phyloP scores from a whole-genome alignment of 2,888 invertebrate species.

The Kryphioiulus occultus region DNA sequence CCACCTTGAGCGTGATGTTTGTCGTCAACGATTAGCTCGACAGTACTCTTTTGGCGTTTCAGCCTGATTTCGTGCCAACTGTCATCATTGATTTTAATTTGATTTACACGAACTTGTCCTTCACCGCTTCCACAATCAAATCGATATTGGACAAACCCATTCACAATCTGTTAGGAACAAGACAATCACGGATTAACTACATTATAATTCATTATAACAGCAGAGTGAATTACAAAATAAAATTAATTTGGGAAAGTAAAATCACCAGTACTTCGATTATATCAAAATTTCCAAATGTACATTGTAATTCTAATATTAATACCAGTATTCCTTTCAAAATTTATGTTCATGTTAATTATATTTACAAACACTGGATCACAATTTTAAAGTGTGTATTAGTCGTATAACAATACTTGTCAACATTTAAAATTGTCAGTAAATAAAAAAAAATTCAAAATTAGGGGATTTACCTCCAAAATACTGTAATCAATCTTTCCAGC shows the following conservation, averaged over 20 bases:
- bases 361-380: neutral
- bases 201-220: too few relatives aligned
- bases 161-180: conserved; percentile 68
- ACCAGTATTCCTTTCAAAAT: too few relatives aligned
- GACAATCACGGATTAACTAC: neutral
- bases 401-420: too few relatives aligned
- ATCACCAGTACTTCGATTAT: too few relatives aligned
- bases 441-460: neutral
- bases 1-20: conserved; percentile 71
- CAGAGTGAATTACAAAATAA: too few relatives aligned
- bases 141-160: conserved; percentile 86
- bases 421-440: neutral
- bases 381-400: neutral
- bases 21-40: conserved; percentile 80
- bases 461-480: conserved; percentile 74
- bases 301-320: too few relatives aligned
- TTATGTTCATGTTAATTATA: too few relatives aligned
- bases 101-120: conserved; percentile 79
- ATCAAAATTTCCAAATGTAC: too few relatives aligned
- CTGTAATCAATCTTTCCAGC: conserved; percentile 89
- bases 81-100: conserved; percentile 81
- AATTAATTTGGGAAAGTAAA: too few relatives aligned
- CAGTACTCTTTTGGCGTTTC: conserved; percentile 81
- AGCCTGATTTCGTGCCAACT: conserved; percentile 80
- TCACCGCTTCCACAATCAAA: conserved; percentile 94